phyloP scores from a whole-genome alignment of 2,888 invertebrate species.

The Epistrophe grossulariae region DNA sequence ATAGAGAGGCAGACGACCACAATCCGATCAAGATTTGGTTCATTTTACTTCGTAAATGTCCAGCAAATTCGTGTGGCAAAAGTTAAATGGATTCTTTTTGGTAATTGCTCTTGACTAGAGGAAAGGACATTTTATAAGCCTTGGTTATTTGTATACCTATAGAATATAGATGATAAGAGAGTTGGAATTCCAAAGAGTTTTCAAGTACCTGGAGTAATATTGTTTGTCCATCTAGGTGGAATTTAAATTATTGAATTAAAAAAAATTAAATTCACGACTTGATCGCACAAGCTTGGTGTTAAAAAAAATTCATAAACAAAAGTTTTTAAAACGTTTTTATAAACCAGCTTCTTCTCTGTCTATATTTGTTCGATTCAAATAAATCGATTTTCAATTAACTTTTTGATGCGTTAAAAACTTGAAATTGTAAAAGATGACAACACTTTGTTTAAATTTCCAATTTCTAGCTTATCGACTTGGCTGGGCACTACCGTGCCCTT shows the following conservation, averaged over 20 bases:
- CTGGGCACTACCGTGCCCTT: no score
- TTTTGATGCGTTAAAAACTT: no score
- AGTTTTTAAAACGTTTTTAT: no score
- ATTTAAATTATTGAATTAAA: neutral
- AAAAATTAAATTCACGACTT: neutral
- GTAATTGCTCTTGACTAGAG: conserved; percentile 41
- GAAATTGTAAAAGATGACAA: no score
- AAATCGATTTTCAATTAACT: no score
- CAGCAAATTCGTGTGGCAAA: conserved; percentile 27
- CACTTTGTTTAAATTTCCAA: no score
- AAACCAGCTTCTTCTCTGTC: no score
- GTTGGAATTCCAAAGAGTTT: neutral
- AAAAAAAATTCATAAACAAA: no score
- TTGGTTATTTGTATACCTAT: neutral
- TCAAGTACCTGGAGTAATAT: neutral
- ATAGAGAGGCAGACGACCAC: conserved; percentile 12
- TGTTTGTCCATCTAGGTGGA: neutral
- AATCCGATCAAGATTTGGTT: conserved; percentile 49
- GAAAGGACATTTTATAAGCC: conserved; percentile 10
- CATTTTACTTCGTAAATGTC: conserved; percentile 35
- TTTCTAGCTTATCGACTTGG: no score
- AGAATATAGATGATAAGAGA: conserved; percentile 2
- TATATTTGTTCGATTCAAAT: no score
- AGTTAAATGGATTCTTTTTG: conserved; percentile 13
- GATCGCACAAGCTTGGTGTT: no score